phyloP scores from a whole-genome alignment of 2,113 vertebrate species.

The Capreolus pygargus region DNA sequence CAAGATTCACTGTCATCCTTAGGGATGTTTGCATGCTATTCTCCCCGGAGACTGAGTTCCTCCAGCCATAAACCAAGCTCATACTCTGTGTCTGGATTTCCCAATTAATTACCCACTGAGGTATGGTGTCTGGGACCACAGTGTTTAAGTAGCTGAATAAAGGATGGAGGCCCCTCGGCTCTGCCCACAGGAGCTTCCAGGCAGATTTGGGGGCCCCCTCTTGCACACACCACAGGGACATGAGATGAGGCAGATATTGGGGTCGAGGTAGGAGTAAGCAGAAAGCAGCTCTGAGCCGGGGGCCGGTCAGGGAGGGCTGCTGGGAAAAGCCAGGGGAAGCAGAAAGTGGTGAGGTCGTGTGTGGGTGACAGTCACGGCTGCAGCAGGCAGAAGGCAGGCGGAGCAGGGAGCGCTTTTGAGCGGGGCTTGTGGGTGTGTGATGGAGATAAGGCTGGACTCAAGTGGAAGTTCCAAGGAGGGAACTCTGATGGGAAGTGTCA shows the following conservation, averaged over 20 bases:
- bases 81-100: not conserved
- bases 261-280: not conserved
- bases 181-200: not conserved
- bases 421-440: fast-evolving
- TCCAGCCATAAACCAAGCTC: not conserved
- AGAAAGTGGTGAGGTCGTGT: fast-evolving
- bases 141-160: not conserved
- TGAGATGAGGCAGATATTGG: not conserved
- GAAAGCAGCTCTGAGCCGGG: not conserved
- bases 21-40: not conserved
- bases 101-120: not conserved
- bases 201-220: not conserved
- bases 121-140: not conserved
- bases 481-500: not conserved
- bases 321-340: not conserved
- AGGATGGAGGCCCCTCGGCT: not conserved
- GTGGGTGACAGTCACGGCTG: fast-evolving
- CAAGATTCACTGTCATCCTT: fast-evolving
- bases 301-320: not conserved
- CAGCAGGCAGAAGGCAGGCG: not conserved
- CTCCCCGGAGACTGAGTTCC: not conserved
- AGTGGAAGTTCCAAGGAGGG: not conserved
- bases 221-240: fast-evolving
- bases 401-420: not conserved
- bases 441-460: not conserved